Evolutionary conservation across 2,888 invertebrate genomes (phyloP), one percentile per base, ranked within the genome.

Genomic region (Tigriopus californicus): DNA sequence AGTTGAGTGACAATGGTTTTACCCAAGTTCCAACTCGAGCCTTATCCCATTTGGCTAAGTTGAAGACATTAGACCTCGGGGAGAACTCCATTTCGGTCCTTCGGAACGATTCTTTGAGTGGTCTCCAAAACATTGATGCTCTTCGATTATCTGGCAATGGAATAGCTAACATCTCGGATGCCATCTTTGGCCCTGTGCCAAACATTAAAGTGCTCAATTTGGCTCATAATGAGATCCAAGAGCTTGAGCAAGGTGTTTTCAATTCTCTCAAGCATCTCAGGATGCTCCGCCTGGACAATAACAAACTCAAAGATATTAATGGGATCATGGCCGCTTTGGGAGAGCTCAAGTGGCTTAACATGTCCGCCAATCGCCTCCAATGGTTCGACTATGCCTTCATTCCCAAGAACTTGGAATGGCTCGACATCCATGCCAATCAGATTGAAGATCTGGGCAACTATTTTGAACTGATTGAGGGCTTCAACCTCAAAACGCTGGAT

Each of bases 331-430:
- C 80, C 65, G 82, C 86, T 70, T 81, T 88, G 69, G 81, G 83
- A 11, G 83, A 82, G 66, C 74, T 91, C 65, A 75, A 87, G 68
- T 89, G 87, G 86, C 74, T 91, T 58, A 91, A 91, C 73, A 82
- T 91, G 67, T 89, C 88, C 64, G 88, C 88, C 74, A 91, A 91
- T 76, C 80, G 81, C 70, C 77, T 91, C 68, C 81, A 82, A 69
- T 82, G 83, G 78, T 90, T 91, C 72, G 89, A 90, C 73, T 91
- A 87, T 71, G 79, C 83, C 25, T 78, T 85, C 65, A 80, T 91
- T 63, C 90, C 91, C 13, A 75, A 77, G 66, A 81, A 82, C 62
- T 75, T 91, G 64, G 85, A 87, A 70, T 88, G 87, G 85, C 74
- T 92, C 64, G 90, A 91, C 73, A 75, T 91, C 67, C 89, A 89